Evolutionary conservation across 2,797 vertebrate species (phyloP).

Genomic region (Anguilla marmorata): DNA sequence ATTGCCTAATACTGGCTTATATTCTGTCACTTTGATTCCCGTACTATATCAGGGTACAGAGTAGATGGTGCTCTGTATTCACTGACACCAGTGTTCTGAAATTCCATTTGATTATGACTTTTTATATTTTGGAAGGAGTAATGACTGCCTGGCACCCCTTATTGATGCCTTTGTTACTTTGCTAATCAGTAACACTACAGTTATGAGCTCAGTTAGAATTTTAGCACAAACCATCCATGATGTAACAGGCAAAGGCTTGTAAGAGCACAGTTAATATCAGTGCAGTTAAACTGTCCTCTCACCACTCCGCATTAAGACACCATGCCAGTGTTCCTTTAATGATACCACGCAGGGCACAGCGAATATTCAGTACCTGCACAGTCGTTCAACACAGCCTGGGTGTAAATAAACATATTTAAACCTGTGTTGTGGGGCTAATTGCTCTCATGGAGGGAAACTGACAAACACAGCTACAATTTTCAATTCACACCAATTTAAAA

Average conservation of each 20-base stretch:
- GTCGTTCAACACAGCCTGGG: background rate
- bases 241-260: background rate
- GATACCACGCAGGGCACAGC: constrained; percentile 6
- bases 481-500: constrained; percentile 31
- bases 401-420: constrained; percentile 20
- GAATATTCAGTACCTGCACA: constrained; percentile 15
- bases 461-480: constrained; percentile 23
- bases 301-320: background rate
- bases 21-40: background rate
- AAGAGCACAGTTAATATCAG: no score
- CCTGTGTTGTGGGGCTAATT: constrained; percentile 28
- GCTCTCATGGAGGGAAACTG: constrained; percentile 15
- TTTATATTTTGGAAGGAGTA: background rate
- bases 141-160: no score
- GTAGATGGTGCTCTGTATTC: background rate
- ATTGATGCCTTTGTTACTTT: no score
- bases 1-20: background rate
- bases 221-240: background rate
- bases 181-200: background rate
- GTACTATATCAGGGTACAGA: background rate
- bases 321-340: background rate
- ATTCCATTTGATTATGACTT: background rate
- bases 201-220: background rate
- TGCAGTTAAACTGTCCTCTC: no score
- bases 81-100: background rate